Evolutionary conservation across 2,797 vertebrate genomes (phyloP), one percentile per base, ranked within the genome.

Genomic region (Acipenser transmontanus): DNA sequence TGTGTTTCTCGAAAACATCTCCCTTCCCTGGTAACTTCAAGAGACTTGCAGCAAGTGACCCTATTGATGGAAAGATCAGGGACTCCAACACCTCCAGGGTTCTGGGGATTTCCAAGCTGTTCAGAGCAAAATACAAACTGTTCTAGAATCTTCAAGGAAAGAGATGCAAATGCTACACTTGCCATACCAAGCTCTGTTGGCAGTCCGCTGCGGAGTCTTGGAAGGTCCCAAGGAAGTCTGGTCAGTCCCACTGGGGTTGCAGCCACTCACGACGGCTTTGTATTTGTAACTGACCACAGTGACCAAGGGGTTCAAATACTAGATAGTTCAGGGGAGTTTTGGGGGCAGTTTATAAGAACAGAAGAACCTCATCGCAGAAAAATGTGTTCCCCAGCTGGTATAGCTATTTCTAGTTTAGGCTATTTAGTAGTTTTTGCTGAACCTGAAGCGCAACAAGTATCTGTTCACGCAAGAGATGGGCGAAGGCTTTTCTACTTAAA

Each of bases 61-160:
- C 63, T 62, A 9, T 7, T 6, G 6, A 52, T 34, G 10, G 64
- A 49, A 7, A 49, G 1, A 54, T 34, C 64, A 54, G 20, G 8
- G 13, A 14, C 49, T 50, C 60, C 50, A 2, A 49, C 13, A 8
- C 66, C 64, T 17, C 67, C 69, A 14, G 66, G 49, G 50, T 62
- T 70, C 50, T 71, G 72, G 68, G 57, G 13, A 20, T 50, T 51
- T 49, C 54, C 64, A 66, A 60, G 62, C 68, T 51, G 60, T 69
- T 67, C 61, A 12, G 47, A 69, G 56, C 56, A 51, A 34, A 34
- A 69, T 10, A 59, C 11, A 2, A 10, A 13, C 49, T 48, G 13
- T 47, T 17, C 56, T 8, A 13, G 17, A 59, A 62, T 12, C 49
- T 59, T 50, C 47, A 49, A 12, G n/a, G 7, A 7, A 12, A 13